A percentile compares a stretch with the other conserved stretches of the same genome.
phyloP scores from a whole-genome alignment of 2,113 vertebrate genomes.

The Columba livia region DNA sequence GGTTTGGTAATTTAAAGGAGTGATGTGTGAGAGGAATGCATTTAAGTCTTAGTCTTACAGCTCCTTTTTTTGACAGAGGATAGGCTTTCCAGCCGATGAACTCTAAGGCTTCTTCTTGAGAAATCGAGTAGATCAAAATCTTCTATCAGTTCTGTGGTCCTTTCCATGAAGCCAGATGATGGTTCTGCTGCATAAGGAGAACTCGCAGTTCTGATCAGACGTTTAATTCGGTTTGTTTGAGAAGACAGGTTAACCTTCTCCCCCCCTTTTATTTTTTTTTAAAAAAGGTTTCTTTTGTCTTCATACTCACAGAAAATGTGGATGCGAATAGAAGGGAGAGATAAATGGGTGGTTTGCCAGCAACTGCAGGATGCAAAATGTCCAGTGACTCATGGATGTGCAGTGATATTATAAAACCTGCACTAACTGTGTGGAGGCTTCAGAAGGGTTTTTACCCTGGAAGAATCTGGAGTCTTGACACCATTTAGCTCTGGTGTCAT shows the following conservation, averaged over 20 bases:
- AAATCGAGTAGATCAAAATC: neutral
- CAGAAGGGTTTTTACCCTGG: neutral
- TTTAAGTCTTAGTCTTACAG: neutral
- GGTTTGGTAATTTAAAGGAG: neutral
- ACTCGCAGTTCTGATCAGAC: neutral
- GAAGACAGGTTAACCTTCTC: neutral
- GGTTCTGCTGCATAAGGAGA: neutral
- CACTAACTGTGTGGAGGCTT: neutral
- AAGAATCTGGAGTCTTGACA: neutral
- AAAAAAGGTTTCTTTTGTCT: neutral
- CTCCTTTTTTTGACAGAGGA: neutral
- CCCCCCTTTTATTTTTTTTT: no score
- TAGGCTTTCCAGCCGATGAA: neutral
- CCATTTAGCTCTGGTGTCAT: fast-evolving
- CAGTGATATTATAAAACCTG: neutral
- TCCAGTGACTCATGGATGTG: neutral
- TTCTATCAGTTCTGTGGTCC: neutral
- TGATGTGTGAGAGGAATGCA: neutral
- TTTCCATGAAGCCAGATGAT: neutral
- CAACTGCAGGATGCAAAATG: neutral
- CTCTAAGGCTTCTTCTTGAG: neutral
- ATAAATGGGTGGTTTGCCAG: neutral
- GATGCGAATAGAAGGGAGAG: neutral
- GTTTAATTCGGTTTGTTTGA: neutral
- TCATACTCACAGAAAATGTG: neutral